A percentile compares a stretch with the other conserved stretches of the same genome.
These are phyloP conservation scores for Oenanthe oenanthe DNA, from an alignment of 2,113 vertebrate genomes.

Conservation along the genomic window DNA sequence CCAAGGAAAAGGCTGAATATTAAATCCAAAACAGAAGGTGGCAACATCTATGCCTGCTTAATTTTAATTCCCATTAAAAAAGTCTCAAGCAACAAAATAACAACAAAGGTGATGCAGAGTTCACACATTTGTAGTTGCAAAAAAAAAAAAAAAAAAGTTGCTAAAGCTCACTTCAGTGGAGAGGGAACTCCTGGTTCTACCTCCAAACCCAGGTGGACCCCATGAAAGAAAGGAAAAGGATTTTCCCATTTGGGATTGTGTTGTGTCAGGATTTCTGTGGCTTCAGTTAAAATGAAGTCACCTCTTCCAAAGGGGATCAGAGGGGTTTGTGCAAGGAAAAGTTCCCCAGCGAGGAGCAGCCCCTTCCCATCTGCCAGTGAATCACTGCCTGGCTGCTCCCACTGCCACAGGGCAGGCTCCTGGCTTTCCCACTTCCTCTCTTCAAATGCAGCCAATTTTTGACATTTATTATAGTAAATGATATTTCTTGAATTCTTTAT, in stretches of 20 bases:
- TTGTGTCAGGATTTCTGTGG: not conserved
- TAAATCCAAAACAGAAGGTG: not conserved
- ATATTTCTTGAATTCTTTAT: conserved; percentile 68
- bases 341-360: conserved; percentile 13
- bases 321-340: not conserved
- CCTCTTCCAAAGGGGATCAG: not conserved
- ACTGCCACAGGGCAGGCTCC: not conserved
- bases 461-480: conserved; percentile 65
- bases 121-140: not conserved
- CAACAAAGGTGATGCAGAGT: not conserved
- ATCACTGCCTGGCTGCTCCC: not conserved
- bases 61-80: not conserved
- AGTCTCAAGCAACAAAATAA: not conserved
- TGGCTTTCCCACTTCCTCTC: conserved; percentile 26
- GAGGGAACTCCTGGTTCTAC: not conserved
- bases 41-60: not conserved
- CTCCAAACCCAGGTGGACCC: not conserved
- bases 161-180: not conserved
- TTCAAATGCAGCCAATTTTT: conserved; percentile 50
- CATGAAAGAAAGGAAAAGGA: not conserved
- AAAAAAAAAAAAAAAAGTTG: not conserved
- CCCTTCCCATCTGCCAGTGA: not conserved
- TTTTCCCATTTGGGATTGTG: not conserved
- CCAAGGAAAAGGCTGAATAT: not conserved
- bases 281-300: not conserved